Percentiles rank a stretch among this genome's conserved stretches.
phyloP scores from a whole-genome alignment of 2,888 invertebrate species.

The Nymphalis c-album region DNA sequence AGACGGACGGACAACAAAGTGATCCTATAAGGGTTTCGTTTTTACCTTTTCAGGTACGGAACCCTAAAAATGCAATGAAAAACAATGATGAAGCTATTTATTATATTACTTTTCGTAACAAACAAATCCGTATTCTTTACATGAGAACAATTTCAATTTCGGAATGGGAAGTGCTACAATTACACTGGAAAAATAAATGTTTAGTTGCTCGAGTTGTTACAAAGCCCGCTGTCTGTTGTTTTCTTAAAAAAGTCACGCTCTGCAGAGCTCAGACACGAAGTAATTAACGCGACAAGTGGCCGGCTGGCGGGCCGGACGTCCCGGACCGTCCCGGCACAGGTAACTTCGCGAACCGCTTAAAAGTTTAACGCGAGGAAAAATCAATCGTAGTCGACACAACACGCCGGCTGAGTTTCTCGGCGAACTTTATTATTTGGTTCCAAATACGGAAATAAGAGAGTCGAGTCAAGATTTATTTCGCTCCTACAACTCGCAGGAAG shows the following conservation, averaged over 20 bases:
- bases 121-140: neutral
- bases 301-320: constrained; percentile 6
- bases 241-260: constrained; percentile 20
- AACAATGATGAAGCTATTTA: no score
- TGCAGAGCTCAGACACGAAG: constrained; percentile 13
- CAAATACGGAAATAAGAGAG: constrained; percentile 17
- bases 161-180: neutral
- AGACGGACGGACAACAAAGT: no score
- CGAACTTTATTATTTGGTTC: constrained; percentile 25
- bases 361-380: constrained; percentile 19
- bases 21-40: no score
- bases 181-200: constrained; percentile 6
- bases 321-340: constrained; percentile 11
- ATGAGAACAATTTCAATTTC: constrained; percentile 1
- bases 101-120: no score
- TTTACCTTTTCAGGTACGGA: no score
- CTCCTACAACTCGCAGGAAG: constrained; percentile 32
- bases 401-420: constrained; percentile 12
- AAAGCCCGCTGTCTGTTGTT: constrained; percentile 7
- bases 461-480: constrained; percentile 30
- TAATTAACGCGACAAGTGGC: constrained; percentile 23
- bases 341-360: constrained; percentile 19
- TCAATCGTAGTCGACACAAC: constrained; percentile 16
- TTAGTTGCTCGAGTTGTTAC: constrained; percentile 11
- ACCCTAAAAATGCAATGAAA: no score